These are phyloP conservation scores for Philotrypesis tridentata DNA, from an alignment of 1,140 invertebrate species.

Conservation along the genomic window DNA sequence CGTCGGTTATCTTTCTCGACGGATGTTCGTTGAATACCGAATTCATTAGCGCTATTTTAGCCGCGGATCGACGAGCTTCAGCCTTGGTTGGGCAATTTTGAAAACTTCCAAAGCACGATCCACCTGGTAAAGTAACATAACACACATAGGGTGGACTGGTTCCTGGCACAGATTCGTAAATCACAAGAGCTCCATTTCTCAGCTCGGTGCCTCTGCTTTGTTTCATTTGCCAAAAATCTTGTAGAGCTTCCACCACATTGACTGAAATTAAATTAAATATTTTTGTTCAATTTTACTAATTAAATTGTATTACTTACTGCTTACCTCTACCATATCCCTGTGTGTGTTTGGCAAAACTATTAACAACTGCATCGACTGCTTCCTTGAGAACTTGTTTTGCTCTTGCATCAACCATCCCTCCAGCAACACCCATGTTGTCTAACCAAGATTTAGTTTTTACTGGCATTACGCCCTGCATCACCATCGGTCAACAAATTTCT, in stretches of 20 bases:
- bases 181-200: slow-evolving; percentile 92
- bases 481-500: slow-evolving; percentile 49
- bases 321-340: slow-evolving; percentile 85
- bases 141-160: slow-evolving; percentile 93
- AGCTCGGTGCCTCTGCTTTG: slow-evolving; percentile 89
- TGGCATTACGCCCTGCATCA: slow-evolving; percentile 66
- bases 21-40: slow-evolving; percentile 98
- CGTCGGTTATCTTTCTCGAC: slow-evolving; percentile 92
- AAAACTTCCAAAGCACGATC: slow-evolving; percentile 96
- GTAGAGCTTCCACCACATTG: slow-evolving; percentile 95
- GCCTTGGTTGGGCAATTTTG: slow-evolving; percentile 96
- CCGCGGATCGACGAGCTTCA: slow-evolving; percentile 92
- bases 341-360: slow-evolving; percentile 86
- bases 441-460: slow-evolving; percentile 70
- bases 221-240: slow-evolving; percentile 99
- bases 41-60: slow-evolving; percentile 97
- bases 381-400: slow-evolving; percentile 84
- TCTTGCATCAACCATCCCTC: slow-evolving; percentile 76
- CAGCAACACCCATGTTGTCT: slow-evolving; percentile 68
- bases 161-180: slow-evolving; percentile 95
- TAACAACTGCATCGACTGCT: slow-evolving; percentile 85
- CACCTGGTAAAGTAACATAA: slow-evolving; percentile 94
- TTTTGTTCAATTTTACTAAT: neutral
- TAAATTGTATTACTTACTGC: no score
- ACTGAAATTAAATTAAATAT: slow-evolving; percentile 75